A percentile compares a stretch with the other conserved stretches of the same genome.
Evolutionary conservation across 1,140 invertebrate genomes (phyloP).

Genomic region (Ganaspis sp.): DNA sequence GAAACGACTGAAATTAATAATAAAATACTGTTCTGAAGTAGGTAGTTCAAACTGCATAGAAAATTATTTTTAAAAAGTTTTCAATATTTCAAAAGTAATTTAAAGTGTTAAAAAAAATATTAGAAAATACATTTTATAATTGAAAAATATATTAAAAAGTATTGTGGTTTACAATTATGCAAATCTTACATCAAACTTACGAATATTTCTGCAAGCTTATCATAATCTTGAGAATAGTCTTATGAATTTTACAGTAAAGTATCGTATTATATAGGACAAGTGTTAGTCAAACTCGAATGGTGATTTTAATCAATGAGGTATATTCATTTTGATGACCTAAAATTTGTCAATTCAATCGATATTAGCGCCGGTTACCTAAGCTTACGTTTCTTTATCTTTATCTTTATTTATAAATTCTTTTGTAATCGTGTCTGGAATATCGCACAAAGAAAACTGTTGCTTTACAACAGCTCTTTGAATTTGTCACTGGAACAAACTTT

Average conservation of each 20-base stretch:
- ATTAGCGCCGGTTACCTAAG: background rate
- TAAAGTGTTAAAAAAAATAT: too few relatives aligned
- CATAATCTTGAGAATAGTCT: too few relatives aligned
- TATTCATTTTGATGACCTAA: background rate
- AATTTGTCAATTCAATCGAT: slow-evolving; percentile 22
- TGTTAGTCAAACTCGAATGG: background rate
- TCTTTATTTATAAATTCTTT: too few relatives aligned
- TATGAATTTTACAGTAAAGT: background rate
- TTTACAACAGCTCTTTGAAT: background rate
- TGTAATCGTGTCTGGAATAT: slow-evolving; percentile 11
- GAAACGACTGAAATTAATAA: too few relatives aligned
- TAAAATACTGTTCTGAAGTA: too few relatives aligned
- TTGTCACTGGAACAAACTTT: slow-evolving; percentile 13
- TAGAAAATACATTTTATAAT: too few relatives aligned
- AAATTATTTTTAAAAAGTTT: too few relatives aligned
- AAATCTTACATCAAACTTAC: too few relatives aligned
- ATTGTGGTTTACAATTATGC: background rate
- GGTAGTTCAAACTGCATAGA: too few relatives aligned
- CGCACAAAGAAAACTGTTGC: slow-evolving; percentile 21
- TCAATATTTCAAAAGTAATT: too few relatives aligned
- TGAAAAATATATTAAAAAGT: too few relatives aligned
- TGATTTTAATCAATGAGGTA: background rate
- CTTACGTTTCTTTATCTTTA: background rate
- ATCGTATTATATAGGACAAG: background rate
- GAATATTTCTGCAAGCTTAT: too few relatives aligned